Percentiles rank a stretch among this genome's conserved stretches.
Evolutionary conservation across 2,113 vertebrate genomes (phyloP).

Genomic region (Arvicanthis niloticus): DNA sequence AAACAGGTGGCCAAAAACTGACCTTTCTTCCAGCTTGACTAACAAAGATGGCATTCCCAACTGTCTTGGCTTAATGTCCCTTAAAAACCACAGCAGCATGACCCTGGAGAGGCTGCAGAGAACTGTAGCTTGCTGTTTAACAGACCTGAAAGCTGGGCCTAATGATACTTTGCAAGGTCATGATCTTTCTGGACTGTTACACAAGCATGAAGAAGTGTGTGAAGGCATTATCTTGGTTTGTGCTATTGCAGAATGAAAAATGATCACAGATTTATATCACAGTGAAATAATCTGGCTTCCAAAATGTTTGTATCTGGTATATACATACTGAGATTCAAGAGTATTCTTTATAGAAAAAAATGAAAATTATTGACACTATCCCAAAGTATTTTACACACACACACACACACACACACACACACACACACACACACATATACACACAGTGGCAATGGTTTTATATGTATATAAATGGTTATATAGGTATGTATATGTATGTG

Average conservation of each 20-base stretch:
- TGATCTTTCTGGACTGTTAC: constrained; percentile 56
- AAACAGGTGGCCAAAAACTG: not conserved
- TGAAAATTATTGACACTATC: not conserved
- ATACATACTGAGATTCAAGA: not conserved
- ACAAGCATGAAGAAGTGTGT: constrained; percentile 42
- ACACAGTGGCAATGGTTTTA: too few relatives aligned
- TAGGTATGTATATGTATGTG: too few relatives aligned
- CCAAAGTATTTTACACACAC: not conserved
- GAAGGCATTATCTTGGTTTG: not conserved
- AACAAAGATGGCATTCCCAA: constrained; percentile 27
- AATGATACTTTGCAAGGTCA: not conserved
- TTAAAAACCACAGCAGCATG: not conserved
- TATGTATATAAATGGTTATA: not conserved
- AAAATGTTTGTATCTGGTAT: not conserved
- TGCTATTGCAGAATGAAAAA: not conserved
- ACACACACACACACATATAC: too few relatives aligned
- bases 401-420: too few relatives aligned
- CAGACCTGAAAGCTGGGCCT: constrained; percentile 11
- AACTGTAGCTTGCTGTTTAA: not conserved
- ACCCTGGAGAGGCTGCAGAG: not conserved
- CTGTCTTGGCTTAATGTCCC: constrained; percentile 26
- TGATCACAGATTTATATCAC: not conserved
- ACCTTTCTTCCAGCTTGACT: constrained; percentile 28
- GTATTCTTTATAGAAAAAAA: not conserved
- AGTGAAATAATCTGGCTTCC: not conserved